These are phyloP conservation scores for Heliconius ismenius DNA, from an alignment of 2,888 invertebrate genomes.

Conservation along the genomic window DNA sequence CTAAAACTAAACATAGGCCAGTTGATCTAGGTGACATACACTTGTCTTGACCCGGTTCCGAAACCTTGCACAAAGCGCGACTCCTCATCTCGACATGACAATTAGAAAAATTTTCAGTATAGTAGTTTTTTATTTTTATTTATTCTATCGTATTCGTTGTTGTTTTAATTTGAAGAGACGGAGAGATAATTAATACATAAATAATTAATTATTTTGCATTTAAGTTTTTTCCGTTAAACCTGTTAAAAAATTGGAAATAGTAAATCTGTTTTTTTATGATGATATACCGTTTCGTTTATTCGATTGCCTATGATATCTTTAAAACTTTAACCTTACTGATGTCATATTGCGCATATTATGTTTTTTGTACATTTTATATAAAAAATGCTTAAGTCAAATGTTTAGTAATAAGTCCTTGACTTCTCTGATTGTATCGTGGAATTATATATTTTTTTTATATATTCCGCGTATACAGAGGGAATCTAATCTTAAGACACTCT, in stretches of 20 bases:
- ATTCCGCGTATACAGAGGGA: no score
- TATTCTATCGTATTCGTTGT: conserved; percentile 7
- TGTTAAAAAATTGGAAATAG: background rate
- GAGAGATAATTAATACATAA: background rate
- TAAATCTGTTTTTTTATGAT: background rate
- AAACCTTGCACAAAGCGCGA: conserved; percentile 39
- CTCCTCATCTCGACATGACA: conserved; percentile 37
- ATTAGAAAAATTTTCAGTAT: conserved; percentile 19
- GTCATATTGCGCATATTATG: background rate
- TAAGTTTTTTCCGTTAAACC: background rate
- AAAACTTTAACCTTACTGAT: conserved; percentile 1
- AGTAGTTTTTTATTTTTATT: conserved; percentile 24
- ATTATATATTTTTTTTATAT: background rate
- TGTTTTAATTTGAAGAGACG: background rate
- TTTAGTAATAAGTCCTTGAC: no score
- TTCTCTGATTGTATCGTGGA: no score
- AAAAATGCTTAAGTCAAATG: no score
- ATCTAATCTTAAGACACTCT: no score
- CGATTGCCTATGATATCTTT: background rate
- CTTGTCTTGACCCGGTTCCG: conserved; percentile 43
- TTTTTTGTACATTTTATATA: background rate
- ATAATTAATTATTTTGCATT: background rate
- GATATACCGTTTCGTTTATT: background rate
- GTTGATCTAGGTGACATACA: conserved; percentile 39
- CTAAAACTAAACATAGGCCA: conserved; percentile 24